Conservation (phyloP, 2,113 vertebrate genomes). For the Ailuropoda melanoleuca region DNA sequence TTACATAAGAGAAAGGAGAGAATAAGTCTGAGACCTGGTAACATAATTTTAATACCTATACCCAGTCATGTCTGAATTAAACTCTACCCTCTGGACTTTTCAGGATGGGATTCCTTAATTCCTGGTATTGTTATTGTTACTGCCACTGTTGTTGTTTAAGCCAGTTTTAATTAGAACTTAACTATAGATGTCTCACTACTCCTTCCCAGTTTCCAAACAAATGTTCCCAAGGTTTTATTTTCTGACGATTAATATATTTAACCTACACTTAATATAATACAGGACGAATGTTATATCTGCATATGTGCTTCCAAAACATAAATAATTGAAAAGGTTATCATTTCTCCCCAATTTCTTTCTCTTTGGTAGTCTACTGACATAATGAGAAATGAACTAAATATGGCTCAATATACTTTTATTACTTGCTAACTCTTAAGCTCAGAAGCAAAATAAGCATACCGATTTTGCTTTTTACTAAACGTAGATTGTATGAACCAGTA, state of each 20-base stretch:
- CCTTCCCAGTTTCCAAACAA: neutral
- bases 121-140: neutral
- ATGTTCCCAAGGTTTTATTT: neutral
- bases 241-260: neutral
- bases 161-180: neutral
- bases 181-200: neutral
- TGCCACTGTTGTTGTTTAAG: neutral
- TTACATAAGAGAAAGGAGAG: neutral
- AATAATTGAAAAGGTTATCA: neutral
- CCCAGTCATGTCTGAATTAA: neutral
- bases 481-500: neutral
- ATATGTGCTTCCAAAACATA: neutral
- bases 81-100: neutral
- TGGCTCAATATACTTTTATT: neutral
- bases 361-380: neutral
- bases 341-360: neutral
- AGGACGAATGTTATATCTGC: neutral
- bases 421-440: neutral
- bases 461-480: neutral
- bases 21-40: neutral
- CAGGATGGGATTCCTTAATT: neutral
- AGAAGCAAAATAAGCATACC: neutral
- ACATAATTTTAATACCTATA: neutral
- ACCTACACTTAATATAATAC: neutral
- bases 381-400: constrained; percentile 2